Percentiles rank a stretch among this genome's conserved stretches.
phyloP scores from a whole-genome alignment of 2,888 invertebrate species.

The Pseudoips prasinana region DNA sequence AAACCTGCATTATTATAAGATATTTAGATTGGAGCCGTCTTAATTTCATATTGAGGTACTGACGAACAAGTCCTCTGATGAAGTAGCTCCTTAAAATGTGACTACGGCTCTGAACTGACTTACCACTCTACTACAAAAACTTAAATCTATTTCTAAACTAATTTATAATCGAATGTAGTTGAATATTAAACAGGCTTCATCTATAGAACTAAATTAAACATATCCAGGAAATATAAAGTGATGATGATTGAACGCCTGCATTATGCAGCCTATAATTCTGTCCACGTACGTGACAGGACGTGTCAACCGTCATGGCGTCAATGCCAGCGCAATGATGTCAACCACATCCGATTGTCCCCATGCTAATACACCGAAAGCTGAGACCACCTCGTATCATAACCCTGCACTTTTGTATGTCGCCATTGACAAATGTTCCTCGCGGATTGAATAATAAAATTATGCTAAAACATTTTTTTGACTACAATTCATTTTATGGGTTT shows the following conservation, averaged over 20 bases:
- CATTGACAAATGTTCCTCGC: slow-evolving; percentile 52
- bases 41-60: no score
- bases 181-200: no score
- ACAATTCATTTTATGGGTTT: not conserved
- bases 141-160: no score
- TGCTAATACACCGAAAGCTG: slow-evolving; percentile 49
- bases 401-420: slow-evolving; percentile 43
- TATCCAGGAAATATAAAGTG: slow-evolving; percentile 41
- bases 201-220: slow-evolving; percentile 25
- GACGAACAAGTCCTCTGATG: no score
- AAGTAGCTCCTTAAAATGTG: no score
- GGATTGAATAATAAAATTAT: slow-evolving; percentile 61
- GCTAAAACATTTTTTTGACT: slow-evolving; percentile 2
- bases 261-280: slow-evolving; percentile 39
- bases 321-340: slow-evolving; percentile 55
- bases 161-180: no score
- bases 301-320: slow-evolving; percentile 56
- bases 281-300: slow-evolving; percentile 66
- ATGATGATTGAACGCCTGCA: slow-evolving; percentile 29
- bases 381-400: slow-evolving; percentile 52
- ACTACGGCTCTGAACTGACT: no score
- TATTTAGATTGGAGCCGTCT: no score
- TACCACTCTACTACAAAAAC: no score
- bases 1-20: no score
- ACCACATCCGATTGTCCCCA: slow-evolving; percentile 62